These are phyloP conservation scores for Forbesichthys papilliferus DNA, from an alignment of 2,113 vertebrate genomes.

Conservation along the genomic window DNA sequence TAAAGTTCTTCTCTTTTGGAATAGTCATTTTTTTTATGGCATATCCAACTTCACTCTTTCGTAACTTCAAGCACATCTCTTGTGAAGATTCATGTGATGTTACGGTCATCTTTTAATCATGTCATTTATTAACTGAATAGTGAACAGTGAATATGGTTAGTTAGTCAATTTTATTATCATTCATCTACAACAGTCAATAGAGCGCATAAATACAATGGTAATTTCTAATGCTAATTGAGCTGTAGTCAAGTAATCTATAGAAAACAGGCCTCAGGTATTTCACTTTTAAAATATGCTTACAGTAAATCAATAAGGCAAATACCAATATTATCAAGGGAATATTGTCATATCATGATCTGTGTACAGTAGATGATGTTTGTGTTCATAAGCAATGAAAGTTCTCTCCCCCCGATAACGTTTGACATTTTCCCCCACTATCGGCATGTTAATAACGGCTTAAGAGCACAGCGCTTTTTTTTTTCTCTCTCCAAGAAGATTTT, in stretches of 20 bases:
- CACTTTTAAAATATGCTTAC: too few species aligned
- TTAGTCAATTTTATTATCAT: constrained; percentile 28
- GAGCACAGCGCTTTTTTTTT: constrained; percentile 64
- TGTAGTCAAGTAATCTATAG: constrained; percentile 37
- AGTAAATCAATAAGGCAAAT: too few species aligned
- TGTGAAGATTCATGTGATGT: background rate
- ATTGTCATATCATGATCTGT: background rate
- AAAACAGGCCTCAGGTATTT: too few species aligned
- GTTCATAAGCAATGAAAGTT: constrained; percentile 35
- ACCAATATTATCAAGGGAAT: background rate
- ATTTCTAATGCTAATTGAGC: constrained; percentile 38
- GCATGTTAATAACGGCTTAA: constrained; percentile 79
- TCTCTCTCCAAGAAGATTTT: constrained; percentile 63
- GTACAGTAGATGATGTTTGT: background rate
- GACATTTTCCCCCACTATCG: constrained; percentile 62
- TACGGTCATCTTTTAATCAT: background rate
- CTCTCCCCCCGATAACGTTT: constrained; percentile 57
- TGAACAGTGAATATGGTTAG: constrained; percentile 30
- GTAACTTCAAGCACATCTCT: background rate
- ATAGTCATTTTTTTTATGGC: constrained; percentile 15
- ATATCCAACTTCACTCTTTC: constrained; percentile 12
- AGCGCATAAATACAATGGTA: constrained; percentile 31
- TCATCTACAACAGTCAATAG: constrained; percentile 20
- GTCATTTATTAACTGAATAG: constrained; percentile 23
- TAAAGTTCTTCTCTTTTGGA: constrained; percentile 35